These are phyloP conservation scores for Caenorhabditis sp. DNA, from an alignment of 2,888 invertebrate species.

Conservation along the genomic window DNA sequence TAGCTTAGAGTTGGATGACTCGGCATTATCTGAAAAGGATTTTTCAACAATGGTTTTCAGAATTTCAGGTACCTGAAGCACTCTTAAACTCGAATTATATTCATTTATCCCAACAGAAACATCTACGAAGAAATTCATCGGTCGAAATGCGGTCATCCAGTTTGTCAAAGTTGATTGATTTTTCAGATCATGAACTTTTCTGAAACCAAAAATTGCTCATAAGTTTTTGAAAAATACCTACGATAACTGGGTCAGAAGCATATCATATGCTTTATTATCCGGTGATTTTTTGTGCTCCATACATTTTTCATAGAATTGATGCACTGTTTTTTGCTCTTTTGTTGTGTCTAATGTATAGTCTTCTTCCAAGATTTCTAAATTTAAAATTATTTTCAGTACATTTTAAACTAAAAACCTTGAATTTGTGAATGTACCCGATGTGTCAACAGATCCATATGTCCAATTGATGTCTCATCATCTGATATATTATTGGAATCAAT, in stretches of 20 bases:
- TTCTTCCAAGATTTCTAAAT: conserved; percentile 5
- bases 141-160: conserved; percentile 7
- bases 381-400: neutral
- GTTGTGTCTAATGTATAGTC: neutral
- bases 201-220: neutral
- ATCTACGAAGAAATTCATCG: conserved; percentile 9
- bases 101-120: conserved; percentile 7
- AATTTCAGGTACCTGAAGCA: conserved; percentile 1
- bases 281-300: conserved; percentile 3
- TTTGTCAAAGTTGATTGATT: neutral
- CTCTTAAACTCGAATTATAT: conserved; percentile 1
- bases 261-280: conserved; percentile 1
- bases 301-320: conserved; percentile 8
- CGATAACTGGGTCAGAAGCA: neutral
- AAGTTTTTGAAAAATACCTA: neutral
- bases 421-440: conserved; percentile 3
- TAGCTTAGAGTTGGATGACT: neutral
- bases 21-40: conserved; percentile 6
- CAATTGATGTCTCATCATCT: conserved; percentile 8
- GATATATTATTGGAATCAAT: neutral
- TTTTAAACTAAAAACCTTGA: neutral
- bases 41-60: too few relatives aligned
- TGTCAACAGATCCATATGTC: conserved; percentile 9
- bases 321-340: conserved; percentile 1
- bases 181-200: neutral